Conservation (phyloP, 2,113 vertebrate species). For the Varanus salvator region DNA sequence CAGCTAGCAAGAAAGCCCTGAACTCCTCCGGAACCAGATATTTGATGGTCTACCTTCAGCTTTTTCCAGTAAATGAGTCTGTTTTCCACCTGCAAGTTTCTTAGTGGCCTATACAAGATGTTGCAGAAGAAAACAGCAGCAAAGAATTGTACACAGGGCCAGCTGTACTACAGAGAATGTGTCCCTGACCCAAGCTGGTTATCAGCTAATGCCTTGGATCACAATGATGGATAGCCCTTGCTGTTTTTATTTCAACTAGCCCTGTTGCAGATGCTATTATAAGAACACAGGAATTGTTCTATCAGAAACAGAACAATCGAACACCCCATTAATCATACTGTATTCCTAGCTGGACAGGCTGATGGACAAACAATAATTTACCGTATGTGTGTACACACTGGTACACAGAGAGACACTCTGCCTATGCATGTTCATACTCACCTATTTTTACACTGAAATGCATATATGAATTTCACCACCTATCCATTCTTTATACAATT, state of each 20-base stretch:
- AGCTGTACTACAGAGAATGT: background rate
- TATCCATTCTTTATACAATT: background rate
- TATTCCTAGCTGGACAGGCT: background rate
- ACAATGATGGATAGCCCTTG: slow-evolving; percentile 21
- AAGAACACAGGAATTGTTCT: slow-evolving; percentile 15
- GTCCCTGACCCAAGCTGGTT: background rate
- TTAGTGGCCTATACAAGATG: background rate
- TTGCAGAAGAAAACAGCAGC: slow-evolving; percentile 1
- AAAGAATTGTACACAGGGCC: background rate
- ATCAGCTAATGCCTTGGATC: background rate
- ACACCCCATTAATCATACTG: slow-evolving; percentile 12
- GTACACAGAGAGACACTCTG: background rate
- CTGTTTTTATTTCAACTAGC: background rate
- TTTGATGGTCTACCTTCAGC: background rate
- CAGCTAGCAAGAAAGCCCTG: background rate
- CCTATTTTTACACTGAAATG: background rate
- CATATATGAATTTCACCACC: background rate
- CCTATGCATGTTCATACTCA: background rate
- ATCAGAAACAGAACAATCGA: slow-evolving; percentile 8
- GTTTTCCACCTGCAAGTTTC: background rate
- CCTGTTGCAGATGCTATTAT: slow-evolving; percentile 14
- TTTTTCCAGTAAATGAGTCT: background rate
- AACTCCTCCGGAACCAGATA: background rate
- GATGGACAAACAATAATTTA: background rate
- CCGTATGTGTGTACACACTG: background rate